Conservation (phyloP, 2,888 invertebrate species). For the Temnothorax unifasciatus region DNA sequence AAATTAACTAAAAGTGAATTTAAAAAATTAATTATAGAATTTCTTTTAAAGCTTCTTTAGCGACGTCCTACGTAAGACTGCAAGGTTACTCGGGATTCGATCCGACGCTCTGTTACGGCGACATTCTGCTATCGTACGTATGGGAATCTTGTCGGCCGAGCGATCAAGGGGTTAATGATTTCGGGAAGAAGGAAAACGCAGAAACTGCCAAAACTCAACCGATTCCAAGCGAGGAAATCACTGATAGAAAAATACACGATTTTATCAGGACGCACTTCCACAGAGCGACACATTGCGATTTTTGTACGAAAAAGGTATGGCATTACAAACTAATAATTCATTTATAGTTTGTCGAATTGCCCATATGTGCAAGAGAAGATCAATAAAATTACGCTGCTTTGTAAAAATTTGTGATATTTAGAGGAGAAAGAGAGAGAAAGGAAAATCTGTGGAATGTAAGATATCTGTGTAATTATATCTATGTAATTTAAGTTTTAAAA, state of each 20-base stretch:
- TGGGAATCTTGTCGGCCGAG: constrained; percentile 88
- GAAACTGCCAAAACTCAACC: constrained; percentile 80
- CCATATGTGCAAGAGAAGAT: neutral
- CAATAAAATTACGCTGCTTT: neutral
- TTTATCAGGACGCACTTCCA: constrained; percentile 96
- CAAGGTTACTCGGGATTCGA: constrained; percentile 94
- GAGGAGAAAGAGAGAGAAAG: neutral
- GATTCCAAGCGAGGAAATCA: constrained; percentile 74
- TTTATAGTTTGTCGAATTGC: neutral
- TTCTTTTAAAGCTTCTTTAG: constrained; percentile 76
- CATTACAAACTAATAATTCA: neutral
- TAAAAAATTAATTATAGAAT: neutral
- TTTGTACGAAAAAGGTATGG: constrained; percentile 95
- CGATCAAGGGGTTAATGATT: constrained; percentile 80
- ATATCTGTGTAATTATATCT: neutral
- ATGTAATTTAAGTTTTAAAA: neutral
- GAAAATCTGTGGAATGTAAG: neutral
- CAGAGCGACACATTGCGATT: constrained; percentile 96
- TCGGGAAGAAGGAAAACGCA: constrained; percentile 77
- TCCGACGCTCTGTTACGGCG: constrained; percentile 96
- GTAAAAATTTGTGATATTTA: neutral
- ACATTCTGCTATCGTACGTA: constrained; percentile 94
- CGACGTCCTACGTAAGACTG: constrained; percentile 81
- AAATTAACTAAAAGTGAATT: neutral
- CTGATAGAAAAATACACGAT: constrained; percentile 88